Base-by-base conservation (phyloP, 1,140 invertebrate species). In the Aphidius ervi region DNA sequence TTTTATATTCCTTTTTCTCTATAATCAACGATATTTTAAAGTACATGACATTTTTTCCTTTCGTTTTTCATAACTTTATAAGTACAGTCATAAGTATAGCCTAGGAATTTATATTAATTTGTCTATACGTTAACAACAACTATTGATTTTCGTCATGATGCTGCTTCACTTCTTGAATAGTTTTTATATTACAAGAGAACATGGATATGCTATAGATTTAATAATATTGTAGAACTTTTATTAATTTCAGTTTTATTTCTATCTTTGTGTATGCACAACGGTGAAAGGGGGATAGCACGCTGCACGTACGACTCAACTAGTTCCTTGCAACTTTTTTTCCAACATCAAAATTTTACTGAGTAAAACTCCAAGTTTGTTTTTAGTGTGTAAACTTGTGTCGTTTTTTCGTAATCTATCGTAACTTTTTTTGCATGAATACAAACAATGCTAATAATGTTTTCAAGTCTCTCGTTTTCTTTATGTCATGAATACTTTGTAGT, bases 211-310 rank as follows among this genome's bases (percentile, higher is more conserved):
- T 43, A 61, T 65, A 61, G 58, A 63, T 63, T 61, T 61, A 63
- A 55, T 65, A 63, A 61, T 55, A 61, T 58, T 61, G 61, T 63
- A 58, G 40, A 57, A 54, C 50, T 58, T 63, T 61, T 55, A 61
- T 61, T 50, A 58, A 53, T 55, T 63, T 65, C 48, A 58, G 54
- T 16, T 42, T 63, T 42, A 46, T 61, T 63, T 63, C 64, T 61
- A 49, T 47, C 55, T 65, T 61, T 55, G 58, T 61, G 61, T 63
- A 61, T 61, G 61, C 64, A 65, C 63, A 58, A 60, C 60, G 46
- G 59, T 50, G 59, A 49, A 57, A 56, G 59, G 58, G 53, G 57
- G 54, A 58, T 56, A 54, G 46, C 56, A 59, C 59, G 37, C 59
- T 46, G 59, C 59, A 62, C 57, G 54, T 59, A 60, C 52, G 60